Base-by-base conservation (phyloP, 30 jellyfish, hydroid and myxozoan genomes). In the Phacellophora camtschatica region DNA sequence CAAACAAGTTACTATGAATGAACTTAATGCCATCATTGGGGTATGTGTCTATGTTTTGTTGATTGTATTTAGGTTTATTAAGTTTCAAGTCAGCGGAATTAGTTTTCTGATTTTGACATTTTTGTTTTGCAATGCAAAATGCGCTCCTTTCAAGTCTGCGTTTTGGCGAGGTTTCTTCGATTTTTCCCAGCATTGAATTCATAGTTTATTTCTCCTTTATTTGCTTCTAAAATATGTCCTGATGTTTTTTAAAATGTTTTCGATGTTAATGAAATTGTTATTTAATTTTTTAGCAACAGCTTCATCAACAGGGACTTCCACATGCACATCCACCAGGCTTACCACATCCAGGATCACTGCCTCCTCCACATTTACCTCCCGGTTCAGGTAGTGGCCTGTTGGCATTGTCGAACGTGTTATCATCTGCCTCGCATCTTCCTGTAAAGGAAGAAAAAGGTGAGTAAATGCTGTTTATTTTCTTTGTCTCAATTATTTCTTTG, bases 311-410 rank as follows among this genome's bases (percentile, higher is more conserved):
- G 65, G 99, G 99, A 9, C 78, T 94, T 39, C 99, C 99, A 2
- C 99, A 94, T 78, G 71, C 99, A 16, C 99, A 94, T 54, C 99
- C 99, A 61, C 99, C 99, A 11, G 99, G 99, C 20, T 84, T 94
- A 18, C 96, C 95, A 12, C 99, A 94, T 55, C 99, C 97, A 25
- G 90, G 90, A 22, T 85, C 96, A 16, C 89, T 94, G 8, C 99
- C 99, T 32, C 99, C 99, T 28, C 99, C 99, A 18, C 99, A 94
- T 48, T 73, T 94, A 20, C 99, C 99, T 10, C 97, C 97, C 3
- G 97, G 96, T 35, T 82, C 97, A 4, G 94, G 96, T 3, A 73
- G 97, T 33, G 99, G 97, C 27, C 84, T 94, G 10, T 65, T 94
- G 43, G 96, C 99, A 0, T 82, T 94, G 55, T 94, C 99, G 24